Percentiles rank a stretch among this genome's conserved stretches.
phyloP scores from a whole-genome alignment of 1,140 invertebrate species.

The Conus ventricosus region DNA sequence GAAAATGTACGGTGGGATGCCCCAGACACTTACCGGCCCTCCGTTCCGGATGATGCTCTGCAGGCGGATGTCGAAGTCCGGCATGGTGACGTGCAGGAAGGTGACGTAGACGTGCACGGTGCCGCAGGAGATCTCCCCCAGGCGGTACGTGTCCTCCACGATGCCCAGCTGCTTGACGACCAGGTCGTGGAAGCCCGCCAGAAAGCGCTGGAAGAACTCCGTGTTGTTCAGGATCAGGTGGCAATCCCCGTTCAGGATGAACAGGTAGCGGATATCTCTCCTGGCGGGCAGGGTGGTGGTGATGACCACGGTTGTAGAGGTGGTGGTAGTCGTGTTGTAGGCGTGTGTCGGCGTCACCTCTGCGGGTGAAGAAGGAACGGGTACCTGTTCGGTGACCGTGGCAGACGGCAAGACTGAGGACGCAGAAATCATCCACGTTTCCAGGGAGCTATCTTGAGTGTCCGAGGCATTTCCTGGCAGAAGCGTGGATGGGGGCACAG shows the following conservation, averaged over 20 bases:
- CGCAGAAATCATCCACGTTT: not conserved
- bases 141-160: conserved; percentile 22
- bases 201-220: conserved; percentile 32
- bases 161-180: conserved; percentile 36
- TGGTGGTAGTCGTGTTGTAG: not conserved
- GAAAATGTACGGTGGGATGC: too few relatives aligned
- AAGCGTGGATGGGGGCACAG: not conserved
- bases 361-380: not conserved
- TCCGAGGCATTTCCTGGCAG: not conserved
- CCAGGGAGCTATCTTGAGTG: not conserved
- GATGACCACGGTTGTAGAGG: not conserved
- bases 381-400: too few relatives aligned
- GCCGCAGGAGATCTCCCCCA: conserved; percentile 36
- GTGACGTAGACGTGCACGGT: conserved; percentile 38
- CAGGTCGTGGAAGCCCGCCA: conserved; percentile 32
- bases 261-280: conserved; percentile 29
- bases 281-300: not conserved
- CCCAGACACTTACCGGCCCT: conserved; percentile 20
- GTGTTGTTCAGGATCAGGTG: conserved; percentile 37
- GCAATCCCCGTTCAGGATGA: conserved; percentile 40
- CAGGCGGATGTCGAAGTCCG: conserved; percentile 14
- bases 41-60: not conserved
- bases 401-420: not conserved
- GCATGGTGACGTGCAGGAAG: conserved; percentile 23
- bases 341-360: not conserved